Percentiles rank a stretch among this genome's conserved stretches.
phyloP scores from a whole-genome alignment of 2,797 vertebrate species.

The Miichthys miiuy region DNA sequence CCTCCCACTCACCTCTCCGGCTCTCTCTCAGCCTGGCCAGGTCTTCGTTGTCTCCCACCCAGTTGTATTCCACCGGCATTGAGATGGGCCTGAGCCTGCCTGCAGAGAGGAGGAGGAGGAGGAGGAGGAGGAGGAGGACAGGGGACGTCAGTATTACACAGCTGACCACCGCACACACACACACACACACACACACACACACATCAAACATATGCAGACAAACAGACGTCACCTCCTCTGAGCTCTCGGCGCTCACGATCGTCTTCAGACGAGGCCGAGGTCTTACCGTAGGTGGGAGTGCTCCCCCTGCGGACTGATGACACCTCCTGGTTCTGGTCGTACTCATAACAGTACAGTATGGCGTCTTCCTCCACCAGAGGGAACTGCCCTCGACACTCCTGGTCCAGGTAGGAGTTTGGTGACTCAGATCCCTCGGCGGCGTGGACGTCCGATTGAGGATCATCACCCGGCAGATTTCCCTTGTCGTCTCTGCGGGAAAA shows the following conservation, averaged over 20 bases:
- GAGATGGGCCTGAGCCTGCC: slow-evolving; percentile 98
- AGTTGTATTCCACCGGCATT: slow-evolving; percentile 99
- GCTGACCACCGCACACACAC: slow-evolving; percentile 44
- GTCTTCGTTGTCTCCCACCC: slow-evolving; percentile 98
- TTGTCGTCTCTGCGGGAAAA: slow-evolving; percentile 90
- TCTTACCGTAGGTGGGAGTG: slow-evolving; percentile 95
- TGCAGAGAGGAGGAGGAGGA: slow-evolving; percentile 75
- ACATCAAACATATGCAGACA: slow-evolving; percentile 42
- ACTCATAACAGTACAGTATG: slow-evolving; percentile 97
- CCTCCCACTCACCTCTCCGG: slow-evolving; percentile 89
- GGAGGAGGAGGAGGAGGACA: slow-evolving; percentile 46
- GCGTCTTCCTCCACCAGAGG: slow-evolving; percentile 97
- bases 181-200: slow-evolving; percentile 29
- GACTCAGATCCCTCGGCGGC: slow-evolving; percentile 96
- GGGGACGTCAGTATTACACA: slow-evolving; percentile 62
- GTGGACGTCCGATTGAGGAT: slow-evolving; percentile 89
- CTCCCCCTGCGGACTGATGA: slow-evolving; percentile 93
- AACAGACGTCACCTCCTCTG: slow-evolving; percentile 41
- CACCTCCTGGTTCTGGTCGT: slow-evolving; percentile 93
- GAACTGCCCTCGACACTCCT: slow-evolving; percentile 93
- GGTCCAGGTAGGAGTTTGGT: slow-evolving; percentile 98
- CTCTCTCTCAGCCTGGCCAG: slow-evolving; percentile 96
- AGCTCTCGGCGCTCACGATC: slow-evolving; percentile 31
- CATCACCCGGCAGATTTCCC: slow-evolving; percentile 89
- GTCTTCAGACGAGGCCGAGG: slow-evolving; percentile 20